Percentiles rank a stretch among this genome's conserved stretches.
phyloP scores from a whole-genome alignment of 2,888 invertebrate species.

The Drosophila colorata region DNA sequence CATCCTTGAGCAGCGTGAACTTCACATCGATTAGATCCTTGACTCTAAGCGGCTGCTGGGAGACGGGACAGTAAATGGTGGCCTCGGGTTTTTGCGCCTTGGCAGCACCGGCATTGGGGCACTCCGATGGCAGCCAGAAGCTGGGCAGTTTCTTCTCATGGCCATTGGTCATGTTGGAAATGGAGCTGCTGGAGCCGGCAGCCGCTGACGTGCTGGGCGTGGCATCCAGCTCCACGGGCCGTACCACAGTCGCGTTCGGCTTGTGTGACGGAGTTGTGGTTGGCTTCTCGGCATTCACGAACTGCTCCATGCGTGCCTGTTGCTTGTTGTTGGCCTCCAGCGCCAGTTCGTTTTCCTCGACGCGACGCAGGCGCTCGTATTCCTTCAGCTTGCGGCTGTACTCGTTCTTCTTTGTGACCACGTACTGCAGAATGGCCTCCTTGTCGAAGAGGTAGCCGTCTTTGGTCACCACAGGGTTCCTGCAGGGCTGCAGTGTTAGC shows the following conservation, averaged over 20 bases:
- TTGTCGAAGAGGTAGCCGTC: conserved; percentile 98
- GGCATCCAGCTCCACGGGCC: conserved; percentile 16
- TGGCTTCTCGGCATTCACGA: conserved; percentile 92
- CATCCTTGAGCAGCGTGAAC: conserved; percentile 95
- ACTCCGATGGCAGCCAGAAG: conserved; percentile 98
- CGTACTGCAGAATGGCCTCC: conserved; percentile 97
- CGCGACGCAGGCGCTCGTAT: conserved; percentile 94
- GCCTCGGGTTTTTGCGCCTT: conserved; percentile 90
- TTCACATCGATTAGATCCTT: conserved; percentile 97
- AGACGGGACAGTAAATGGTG: conserved; percentile 92
- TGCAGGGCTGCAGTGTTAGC: conserved; percentile 97
- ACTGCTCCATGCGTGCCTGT: conserved; percentile 90
- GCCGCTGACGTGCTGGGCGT: conserved; percentile 55
- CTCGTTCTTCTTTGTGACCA: conserved; percentile 97
- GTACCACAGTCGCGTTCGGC: conserved; percentile 52
- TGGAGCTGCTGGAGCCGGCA: conserved; percentile 37
- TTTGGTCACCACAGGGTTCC: conserved; percentile 94
- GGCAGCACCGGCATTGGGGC: conserved; percentile 92
- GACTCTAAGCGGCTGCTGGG: conserved; percentile 92
- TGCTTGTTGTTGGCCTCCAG: conserved; percentile 86
- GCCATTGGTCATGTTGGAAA: conserved; percentile 92
- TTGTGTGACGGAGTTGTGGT: conserved; percentile 65
- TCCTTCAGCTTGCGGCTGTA: conserved; percentile 95
- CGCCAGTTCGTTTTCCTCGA: conserved; percentile 89
- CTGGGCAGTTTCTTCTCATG: conserved; percentile 94